These are phyloP conservation scores for Astur gentilis DNA, from an alignment of 2,113 vertebrate species.

Conservation along the genomic window DNA sequence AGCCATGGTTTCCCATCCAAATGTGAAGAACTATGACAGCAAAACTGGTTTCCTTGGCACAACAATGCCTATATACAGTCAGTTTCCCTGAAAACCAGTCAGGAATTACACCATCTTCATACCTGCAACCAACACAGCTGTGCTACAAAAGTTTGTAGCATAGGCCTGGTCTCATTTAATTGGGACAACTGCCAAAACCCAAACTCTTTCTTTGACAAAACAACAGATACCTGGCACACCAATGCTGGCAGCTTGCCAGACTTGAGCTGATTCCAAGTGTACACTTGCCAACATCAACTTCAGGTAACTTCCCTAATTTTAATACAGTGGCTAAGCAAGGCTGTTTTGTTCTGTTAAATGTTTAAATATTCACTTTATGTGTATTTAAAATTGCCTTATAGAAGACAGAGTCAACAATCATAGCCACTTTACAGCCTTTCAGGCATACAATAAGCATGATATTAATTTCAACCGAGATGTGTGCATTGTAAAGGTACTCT, in stretches of 20 bases:
- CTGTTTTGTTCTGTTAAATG: not conserved
- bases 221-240: accelerated
- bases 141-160: not conserved
- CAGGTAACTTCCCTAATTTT: not conserved
- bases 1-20: not conserved
- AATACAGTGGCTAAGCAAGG: not conserved
- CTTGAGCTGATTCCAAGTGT: not conserved
- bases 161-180: not conserved
- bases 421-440: not conserved
- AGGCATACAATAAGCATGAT: not conserved
- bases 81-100: not conserved
- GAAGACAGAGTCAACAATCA: not conserved
- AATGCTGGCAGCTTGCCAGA: not conserved
- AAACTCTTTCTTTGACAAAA: not conserved
- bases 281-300: not conserved
- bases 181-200: not conserved
- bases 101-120: not conserved
- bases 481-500: not conserved
- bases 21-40: not conserved
- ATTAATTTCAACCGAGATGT: not conserved
- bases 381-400: not conserved
- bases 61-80: not conserved
- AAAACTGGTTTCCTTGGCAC: not conserved
- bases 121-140: not conserved
- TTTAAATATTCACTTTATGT: not conserved